Conservation (phyloP, 2,113 vertebrate genomes). For the Brachirus orientalis region DNA sequence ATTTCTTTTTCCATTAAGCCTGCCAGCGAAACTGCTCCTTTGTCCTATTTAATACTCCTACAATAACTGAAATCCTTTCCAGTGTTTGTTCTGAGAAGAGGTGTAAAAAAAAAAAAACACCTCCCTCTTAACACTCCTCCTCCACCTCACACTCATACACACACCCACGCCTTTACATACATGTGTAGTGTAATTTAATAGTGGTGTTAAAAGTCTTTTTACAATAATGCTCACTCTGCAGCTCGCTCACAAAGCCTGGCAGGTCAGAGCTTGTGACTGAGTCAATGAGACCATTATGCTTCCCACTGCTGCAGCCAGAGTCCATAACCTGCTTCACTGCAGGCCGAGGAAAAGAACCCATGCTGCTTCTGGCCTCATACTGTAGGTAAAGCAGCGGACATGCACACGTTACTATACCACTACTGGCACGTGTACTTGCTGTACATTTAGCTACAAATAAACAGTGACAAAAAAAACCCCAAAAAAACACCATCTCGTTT, state of each 20-base stretch:
- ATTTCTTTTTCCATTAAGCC: slow-evolving; percentile 54
- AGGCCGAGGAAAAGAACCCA: slow-evolving; percentile 41
- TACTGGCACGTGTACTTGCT: slow-evolving; percentile 6
- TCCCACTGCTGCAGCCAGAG: slow-evolving; percentile 50
- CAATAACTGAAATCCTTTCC: slow-evolving; percentile 40
- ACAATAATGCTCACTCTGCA: slow-evolving; percentile 69
- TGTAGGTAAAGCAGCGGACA: slow-evolving; percentile 22
- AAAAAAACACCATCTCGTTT: background rate
- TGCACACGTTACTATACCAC: slow-evolving; percentile 15
- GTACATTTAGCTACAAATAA: background rate
- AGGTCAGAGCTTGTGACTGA: slow-evolving; percentile 60
- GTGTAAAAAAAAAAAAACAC: slow-evolving; percentile 70
- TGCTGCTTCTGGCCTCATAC: slow-evolving; percentile 36
- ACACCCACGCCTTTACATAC: slow-evolving; percentile 13
- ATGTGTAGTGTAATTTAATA: slow-evolving; percentile 63
- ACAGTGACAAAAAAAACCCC: background rate
- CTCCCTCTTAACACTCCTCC: slow-evolving; percentile 19
- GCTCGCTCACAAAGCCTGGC: slow-evolving; percentile 66
- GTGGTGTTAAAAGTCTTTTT: slow-evolving; percentile 70
- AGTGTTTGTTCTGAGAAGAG: slow-evolving; percentile 43
- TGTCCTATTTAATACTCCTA: slow-evolving; percentile 34
- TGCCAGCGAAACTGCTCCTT: slow-evolving; percentile 51
- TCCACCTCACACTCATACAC: slow-evolving; percentile 12
- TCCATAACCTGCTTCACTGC: slow-evolving; percentile 60
- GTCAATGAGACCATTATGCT: slow-evolving; percentile 74